Conservation (phyloP, 2,113 vertebrate genomes). For the Galemys pyrenaicus region DNA sequence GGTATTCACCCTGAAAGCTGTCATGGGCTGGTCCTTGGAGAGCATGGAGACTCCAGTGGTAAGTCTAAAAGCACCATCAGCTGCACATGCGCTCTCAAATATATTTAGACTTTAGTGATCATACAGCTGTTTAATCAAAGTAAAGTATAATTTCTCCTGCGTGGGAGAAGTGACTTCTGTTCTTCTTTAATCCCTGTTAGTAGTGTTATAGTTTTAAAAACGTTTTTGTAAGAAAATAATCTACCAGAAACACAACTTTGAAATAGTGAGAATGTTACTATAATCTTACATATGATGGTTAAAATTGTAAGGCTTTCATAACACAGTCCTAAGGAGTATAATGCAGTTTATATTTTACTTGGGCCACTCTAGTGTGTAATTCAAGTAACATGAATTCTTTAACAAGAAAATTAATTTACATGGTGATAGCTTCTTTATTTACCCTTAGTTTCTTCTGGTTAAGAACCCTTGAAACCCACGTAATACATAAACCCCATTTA, state of each 20-base stretch:
- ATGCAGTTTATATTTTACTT: constrained; percentile 49
- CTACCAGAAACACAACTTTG: constrained; percentile 15
- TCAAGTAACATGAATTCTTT: constrained; percentile 40
- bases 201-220: neutral
- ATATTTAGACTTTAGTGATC: neutral
- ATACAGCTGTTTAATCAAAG: neutral
- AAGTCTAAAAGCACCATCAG: constrained; percentile 32
- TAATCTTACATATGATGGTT: neutral
- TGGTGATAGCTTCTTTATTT: neutral
- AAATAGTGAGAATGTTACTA: constrained; percentile 8
- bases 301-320: constrained; percentile 31
- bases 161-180: neutral
- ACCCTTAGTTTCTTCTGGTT: neutral
- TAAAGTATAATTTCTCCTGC: neutral
- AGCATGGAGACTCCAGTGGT: constrained; percentile 90
- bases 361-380: constrained; percentile 3
- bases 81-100: neutral
- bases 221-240: constrained; percentile 33
- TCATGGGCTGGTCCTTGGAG: constrained; percentile 89
- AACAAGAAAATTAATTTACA: neutral
- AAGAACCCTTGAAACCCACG: neutral
- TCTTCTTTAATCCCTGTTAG: neutral
- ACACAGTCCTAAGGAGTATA: neutral
- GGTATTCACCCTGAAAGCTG: constrained; percentile 88
- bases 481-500: neutral